These are phyloP conservation scores for Acropternis orthonyx DNA, from an alignment of 2,797 vertebrate genomes.

Conservation along the genomic window DNA sequence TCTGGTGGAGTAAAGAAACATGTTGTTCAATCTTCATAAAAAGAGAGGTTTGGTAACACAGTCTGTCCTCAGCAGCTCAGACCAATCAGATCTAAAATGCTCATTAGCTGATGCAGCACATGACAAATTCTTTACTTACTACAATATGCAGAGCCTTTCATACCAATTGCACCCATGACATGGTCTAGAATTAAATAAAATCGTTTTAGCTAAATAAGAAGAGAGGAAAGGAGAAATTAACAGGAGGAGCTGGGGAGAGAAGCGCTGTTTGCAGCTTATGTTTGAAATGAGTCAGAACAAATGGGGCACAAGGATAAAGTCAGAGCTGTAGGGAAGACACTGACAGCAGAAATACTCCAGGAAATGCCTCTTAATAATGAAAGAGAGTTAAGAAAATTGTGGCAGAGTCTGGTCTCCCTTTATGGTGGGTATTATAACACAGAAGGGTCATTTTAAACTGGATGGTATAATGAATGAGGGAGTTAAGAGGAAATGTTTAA, in stretches of 20 bases:
- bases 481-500: not conserved
- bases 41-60: not conserved
- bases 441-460: not conserved
- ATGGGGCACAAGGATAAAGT: not conserved
- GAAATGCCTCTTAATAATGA: not conserved
- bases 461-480: not conserved
- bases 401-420: not conserved
- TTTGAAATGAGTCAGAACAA: conserved; percentile 24
- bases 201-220: not conserved
- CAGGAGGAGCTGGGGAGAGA: not conserved
- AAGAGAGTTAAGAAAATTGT: not conserved
- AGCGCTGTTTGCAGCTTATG: not conserved
- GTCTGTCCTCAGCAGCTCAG: not conserved
- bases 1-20: not conserved
- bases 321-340: not conserved
- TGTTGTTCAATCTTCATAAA: not conserved
- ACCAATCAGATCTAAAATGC: not conserved
- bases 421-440: not conserved
- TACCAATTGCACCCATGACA: not conserved
- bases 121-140: not conserved
- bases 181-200: not conserved
- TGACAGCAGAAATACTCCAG: not conserved
- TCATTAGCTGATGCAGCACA: not conserved
- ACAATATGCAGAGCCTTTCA: not conserved
- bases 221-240: not conserved